Evolutionary conservation across 2,888 invertebrate species (phyloP), one percentile per base, ranked within the genome.

Genomic region (Drosophila phalerata): DNA sequence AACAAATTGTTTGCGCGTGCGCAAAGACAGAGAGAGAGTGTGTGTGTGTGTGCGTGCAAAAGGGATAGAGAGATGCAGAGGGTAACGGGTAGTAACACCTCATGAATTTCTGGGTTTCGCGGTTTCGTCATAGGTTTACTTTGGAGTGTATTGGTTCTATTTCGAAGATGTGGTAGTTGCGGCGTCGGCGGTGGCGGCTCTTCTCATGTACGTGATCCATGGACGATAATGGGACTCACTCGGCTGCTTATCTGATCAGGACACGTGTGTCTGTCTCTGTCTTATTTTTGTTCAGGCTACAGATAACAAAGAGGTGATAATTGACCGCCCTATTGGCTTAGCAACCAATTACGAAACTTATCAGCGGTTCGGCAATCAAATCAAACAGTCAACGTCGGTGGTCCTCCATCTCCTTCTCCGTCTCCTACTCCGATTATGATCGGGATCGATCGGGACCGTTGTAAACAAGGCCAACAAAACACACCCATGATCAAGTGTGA

Each of bases 231-330:
- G 77, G 38, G 37, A 37, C 37, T n/a, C 37, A 60, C 55, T 53
- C 61, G 68, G 19, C 28, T 63, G 49, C 79, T 86, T 83, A 83
- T 83, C 87, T 84, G 69, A 71, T 75, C 66, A 85, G 77, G 79
- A 77, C 77, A 78, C 79, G 79, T 69, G 77, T 52, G 37, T 64
- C 5, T 56, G 11, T 6, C n/a, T 17, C 30, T 32, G 22, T 48
- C 28, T 19, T 8, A 25, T 28, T 49, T 37, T 28, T 32, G 11
- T 10, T 11, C 32, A 32, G 22, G 48, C 40, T 67, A 60, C 67
- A 81, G 86, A 91, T 88, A 88, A 85, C 86, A 89, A 77, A 61
- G 78, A 89, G 85, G 85, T 90, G 91, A 88, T 91, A 90, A 90
- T 90, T 91, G 89, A 81, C 80, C 75, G 80, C 76, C 82, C 85